Evolutionary conservation across 2,797 vertebrate genomes (phyloP).

Genomic region (Malacoraja senta): DNA sequence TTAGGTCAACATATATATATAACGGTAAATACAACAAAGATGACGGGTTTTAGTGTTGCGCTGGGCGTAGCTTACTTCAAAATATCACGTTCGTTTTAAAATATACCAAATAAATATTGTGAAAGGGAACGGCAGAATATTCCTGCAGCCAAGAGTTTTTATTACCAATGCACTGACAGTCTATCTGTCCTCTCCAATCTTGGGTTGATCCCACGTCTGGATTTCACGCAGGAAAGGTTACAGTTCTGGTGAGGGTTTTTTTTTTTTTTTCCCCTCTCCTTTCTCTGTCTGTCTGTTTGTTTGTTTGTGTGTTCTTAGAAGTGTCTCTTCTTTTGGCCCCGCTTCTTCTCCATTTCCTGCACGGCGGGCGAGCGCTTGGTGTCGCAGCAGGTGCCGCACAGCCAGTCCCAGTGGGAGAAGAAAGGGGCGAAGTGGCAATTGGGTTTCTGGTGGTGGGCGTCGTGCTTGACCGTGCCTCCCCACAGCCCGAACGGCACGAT

Average conservation of each 20-base stretch:
- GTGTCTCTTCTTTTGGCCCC: not conserved
- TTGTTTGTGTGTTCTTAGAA: too few relatives aligned
- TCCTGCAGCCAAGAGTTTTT: not conserved
- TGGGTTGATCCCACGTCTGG: too few relatives aligned
- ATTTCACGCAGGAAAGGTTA: not conserved
- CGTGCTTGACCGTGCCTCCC: slow-evolving; percentile 65
- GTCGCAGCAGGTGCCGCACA: slow-evolving; percentile 54
- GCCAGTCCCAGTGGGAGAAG: slow-evolving; percentile 72
- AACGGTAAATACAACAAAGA: not conserved
- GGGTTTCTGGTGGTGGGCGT: slow-evolving; percentile 64
- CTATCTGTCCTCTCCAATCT: not conserved
- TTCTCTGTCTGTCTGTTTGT: too few relatives aligned
- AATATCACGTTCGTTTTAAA: not conserved
- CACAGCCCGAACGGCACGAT: slow-evolving; percentile 69
- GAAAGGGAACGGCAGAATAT: not conserved
- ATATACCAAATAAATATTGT: not conserved
- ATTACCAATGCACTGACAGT: not conserved
- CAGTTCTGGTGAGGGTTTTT: not conserved
- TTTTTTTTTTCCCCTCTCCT: too few relatives aligned
- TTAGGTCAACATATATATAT: not conserved
- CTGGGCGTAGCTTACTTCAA: not conserved
- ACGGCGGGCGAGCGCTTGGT: slow-evolving; percentile 38
- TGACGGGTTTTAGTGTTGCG: not conserved
- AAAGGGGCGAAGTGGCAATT: slow-evolving; percentile 68
- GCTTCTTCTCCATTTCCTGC: not conserved